Conservation (phyloP, 2,888 invertebrate species). For the Augochlorella aurata region DNA sequence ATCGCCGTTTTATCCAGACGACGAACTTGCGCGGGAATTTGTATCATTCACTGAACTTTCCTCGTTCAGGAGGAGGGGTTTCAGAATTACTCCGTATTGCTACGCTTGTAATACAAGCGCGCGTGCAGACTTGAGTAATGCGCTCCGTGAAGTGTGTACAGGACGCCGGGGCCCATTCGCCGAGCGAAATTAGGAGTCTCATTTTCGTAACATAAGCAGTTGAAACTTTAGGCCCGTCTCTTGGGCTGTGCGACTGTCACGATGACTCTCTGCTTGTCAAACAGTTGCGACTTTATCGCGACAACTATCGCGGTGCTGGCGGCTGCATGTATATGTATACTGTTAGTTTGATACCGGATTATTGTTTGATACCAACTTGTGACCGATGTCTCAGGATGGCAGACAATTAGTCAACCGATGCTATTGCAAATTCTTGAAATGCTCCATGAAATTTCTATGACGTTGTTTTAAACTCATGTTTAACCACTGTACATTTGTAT, state of each 20-base stretch:
- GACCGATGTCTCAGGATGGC: neutral
- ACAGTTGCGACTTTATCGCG: conserved; percentile 2
- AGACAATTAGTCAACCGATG: neutral
- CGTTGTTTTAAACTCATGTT: too few species aligned
- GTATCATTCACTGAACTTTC: conserved; percentile 34
- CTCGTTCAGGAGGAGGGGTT: conserved; percentile 18
- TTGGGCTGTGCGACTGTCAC: neutral
- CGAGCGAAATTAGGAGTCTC: neutral
- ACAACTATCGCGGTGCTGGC: neutral
- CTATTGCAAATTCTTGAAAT: neutral
- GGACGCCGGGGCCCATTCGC: neutral
- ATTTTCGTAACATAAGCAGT: conserved; percentile 5
- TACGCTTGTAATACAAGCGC: neutral
- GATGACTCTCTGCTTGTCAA: conserved; percentile 12
- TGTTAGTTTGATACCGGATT: neutral
- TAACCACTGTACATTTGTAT: too few species aligned
- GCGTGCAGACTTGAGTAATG: conserved; percentile 4
- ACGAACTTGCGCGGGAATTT: conserved; percentile 9
- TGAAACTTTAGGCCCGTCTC: neutral
- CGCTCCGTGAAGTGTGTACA: neutral
- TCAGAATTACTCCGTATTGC: conserved; percentile 10
- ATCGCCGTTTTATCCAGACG: conserved; percentile 2
- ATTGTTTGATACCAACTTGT: neutral
- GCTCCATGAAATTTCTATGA: too few species aligned
- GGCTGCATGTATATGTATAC: neutral